These are phyloP conservation scores for Pemphigus obesinymphae DNA, from an alignment of 1,140 invertebrate species.

Conservation along the genomic window DNA sequence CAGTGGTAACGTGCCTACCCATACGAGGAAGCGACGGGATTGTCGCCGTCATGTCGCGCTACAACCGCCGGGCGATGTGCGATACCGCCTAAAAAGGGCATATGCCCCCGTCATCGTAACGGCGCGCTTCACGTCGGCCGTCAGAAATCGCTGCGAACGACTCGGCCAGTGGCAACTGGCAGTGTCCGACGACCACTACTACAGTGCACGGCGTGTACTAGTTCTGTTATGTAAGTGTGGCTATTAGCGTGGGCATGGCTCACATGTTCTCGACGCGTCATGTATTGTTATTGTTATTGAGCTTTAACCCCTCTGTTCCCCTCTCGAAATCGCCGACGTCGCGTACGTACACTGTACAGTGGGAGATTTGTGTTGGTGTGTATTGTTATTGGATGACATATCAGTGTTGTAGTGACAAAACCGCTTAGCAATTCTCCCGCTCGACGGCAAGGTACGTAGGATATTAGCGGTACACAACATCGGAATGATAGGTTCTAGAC, in stretches of 20 bases:
- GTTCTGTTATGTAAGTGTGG: not conserved
- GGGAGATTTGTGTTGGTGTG: not conserved
- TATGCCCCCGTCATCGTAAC: not conserved
- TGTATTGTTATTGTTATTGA: conserved; percentile 16
- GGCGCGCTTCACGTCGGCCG: not conserved
- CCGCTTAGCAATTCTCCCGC: too few species aligned
- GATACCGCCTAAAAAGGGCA: conserved; percentile 35
- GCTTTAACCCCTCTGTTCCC: not conserved
- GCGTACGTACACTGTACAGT: too few species aligned
- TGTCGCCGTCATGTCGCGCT: conserved; percentile 1
- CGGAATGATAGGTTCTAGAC: too few species aligned
- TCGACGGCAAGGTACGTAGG: too few species aligned
- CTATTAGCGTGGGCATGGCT: too few species aligned
- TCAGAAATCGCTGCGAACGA: not conserved
- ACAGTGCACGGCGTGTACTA: not conserved
- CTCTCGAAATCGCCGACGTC: not conserved
- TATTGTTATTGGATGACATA: not conserved
- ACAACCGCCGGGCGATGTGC: not conserved
- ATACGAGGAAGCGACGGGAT: not conserved
- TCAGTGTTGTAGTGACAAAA: too few species aligned
- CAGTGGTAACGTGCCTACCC: not conserved
- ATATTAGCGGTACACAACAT: too few species aligned
- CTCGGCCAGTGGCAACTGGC: not conserved
- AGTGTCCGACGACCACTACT: too few species aligned
- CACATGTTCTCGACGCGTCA: not conserved